These are phyloP conservation scores for Ptychoptera albimana DNA, from an alignment of 2,888 invertebrate species.

Conservation along the genomic window DNA sequence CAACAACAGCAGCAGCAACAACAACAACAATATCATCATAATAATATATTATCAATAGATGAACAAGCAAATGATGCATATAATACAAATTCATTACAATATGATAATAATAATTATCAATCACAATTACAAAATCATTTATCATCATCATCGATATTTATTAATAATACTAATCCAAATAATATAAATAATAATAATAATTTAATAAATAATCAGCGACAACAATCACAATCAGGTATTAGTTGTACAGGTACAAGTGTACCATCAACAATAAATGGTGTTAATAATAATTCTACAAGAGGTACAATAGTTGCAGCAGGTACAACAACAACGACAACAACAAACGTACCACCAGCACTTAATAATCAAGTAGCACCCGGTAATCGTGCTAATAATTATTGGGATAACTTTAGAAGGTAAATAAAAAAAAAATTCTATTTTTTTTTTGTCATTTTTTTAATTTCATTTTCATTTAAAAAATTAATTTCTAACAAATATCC, in stretches of 20 bases:
- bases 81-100: too few species aligned
- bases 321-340: slow-evolving; percentile 9
- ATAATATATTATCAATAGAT: neutral
- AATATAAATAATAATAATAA: slow-evolving; percentile 15
- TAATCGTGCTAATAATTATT: slow-evolving; percentile 82
- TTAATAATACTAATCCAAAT: slow-evolving; percentile 21
- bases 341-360: slow-evolving; percentile 35
- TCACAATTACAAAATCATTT: slow-evolving; percentile 14
- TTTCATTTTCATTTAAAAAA: slow-evolving; percentile 4
- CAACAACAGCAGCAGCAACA: slow-evolving; percentile 8
- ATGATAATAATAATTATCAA: slow-evolving; percentile 3
- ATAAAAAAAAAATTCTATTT: slow-evolving; percentile 9
- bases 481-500: slow-evolving; percentile 1
- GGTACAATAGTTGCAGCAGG: too few species aligned
- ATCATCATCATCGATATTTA: slow-evolving; percentile 24
- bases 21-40: slow-evolving; percentile 3
- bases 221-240: neutral
- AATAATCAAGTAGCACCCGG: slow-evolving; percentile 87
- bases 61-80: slow-evolving; percentile 2
- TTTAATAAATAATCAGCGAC: slow-evolving; percentile 13
- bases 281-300: neutral
- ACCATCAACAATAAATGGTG: slow-evolving; percentile 1
- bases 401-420: slow-evolving; percentile 89
- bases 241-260: slow-evolving; percentile 11
- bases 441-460: slow-evolving; percentile 8